Base-by-base conservation (phyloP, 2,888 invertebrate species). In the Cephonodes hylas region DNA sequence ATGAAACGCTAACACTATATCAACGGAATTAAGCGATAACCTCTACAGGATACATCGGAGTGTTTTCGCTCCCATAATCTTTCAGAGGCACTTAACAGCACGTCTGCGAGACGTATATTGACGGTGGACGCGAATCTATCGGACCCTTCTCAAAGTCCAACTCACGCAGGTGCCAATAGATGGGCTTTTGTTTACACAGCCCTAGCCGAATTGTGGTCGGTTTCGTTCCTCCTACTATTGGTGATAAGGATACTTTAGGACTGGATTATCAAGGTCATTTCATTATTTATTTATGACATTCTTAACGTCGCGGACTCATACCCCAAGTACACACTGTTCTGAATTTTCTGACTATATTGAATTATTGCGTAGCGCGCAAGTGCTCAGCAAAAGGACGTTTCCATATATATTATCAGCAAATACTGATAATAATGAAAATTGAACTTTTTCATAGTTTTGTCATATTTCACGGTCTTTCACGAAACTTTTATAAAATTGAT, bases 141-240 rank as follows among this genome's bases (percentile, higher is more conserved):
- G 62, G 48, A 71, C 72, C 72, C 69, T 69, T 53, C 71, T 72
- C 72, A 71, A 62, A 38, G 63, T 59, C 60, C 53, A 53, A 44
- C 25, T 58, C 44, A 45, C 45, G 25, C 66, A 64, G 63, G 66
- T 69, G 68, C 66, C 69, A 66, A 63, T 64, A 66, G 63, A 64
- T 60, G 64, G 60, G 64, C 65, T 60, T 63, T 68, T 71, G 71
- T 71, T 71, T 71, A 64, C 66, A 57, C 59, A 48, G 58, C 66
- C 58, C 42, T 42, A 46, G 25, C 53, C 66, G 66, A 72, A 69
- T 65, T 63, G 65, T 69, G 63, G 63, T 58, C 31, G 64, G 62
- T 61, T 64, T 57, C 44, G 27, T 6, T 4, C 38, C 7, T 22
- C n/a, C 5, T 60, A 73, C 71, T 64, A 64, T 0, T 22, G 15